Evolutionary conservation across 1,140 invertebrate species (phyloP), one percentile per base, ranked within the genome.

Genomic region (Daktulosphaira vitifoliae): DNA sequence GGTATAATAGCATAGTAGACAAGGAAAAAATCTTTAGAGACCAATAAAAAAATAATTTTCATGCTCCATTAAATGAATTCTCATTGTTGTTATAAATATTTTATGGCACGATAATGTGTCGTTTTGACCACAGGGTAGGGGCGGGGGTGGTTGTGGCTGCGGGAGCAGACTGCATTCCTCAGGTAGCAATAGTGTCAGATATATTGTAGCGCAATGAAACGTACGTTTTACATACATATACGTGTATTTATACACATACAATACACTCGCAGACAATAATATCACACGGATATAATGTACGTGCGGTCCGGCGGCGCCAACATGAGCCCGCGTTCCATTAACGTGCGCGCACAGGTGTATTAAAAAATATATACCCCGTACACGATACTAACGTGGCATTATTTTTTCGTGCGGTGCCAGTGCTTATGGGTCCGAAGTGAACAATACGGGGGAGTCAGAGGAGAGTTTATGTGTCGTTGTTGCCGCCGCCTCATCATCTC

Each of bases 291-390:
- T 54, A 33, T 23, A 22, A 29, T 56, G 23, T 44, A 44, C n/a
- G 53, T 33, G 29, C 29, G 53, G 38, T 44, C 53, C 22, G 53
- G n/a, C 39, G 53, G 53, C 53, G 53, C 53, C 53, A 56, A 44
- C 53, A n/a, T 38, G 53, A n/a, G 25, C 22, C 38, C 53, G 29
- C 39, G 38, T 39, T 56, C 53, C 53, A 56, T 56, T 56, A 56
- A 56, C 53, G 53, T 16, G 39, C 7, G 53, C 22, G 53, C 53
- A 56, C 53, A 56, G 53, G 53, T 56, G 53, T 56, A 56, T 54
- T 54, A 23, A 54, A 54, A 54, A 20, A 42, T 20, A 54, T 15
- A 16, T 11, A 15, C 20, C 1, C 5, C 11, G 29, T 33, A 33
- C 33, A 20, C 51, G 51, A 33, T 33, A 33, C 11, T 6, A 33